Evolutionary conservation across 2,797 vertebrate species (phyloP).

Genomic region (Potorous gilbertii): DNA sequence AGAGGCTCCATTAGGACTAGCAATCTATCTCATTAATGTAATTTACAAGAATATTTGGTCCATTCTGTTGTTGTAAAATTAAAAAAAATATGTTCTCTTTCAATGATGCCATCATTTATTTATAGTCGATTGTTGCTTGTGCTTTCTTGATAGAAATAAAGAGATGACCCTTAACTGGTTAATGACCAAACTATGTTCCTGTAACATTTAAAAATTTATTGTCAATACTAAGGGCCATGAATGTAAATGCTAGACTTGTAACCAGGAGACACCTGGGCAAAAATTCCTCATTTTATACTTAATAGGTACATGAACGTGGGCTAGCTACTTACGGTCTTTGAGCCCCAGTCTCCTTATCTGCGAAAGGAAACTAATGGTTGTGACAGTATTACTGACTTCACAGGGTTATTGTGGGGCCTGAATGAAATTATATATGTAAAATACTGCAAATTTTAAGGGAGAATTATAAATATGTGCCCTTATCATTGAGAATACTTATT

Average conservation of each 20-base stretch:
- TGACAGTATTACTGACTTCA: background rate
- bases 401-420: background rate
- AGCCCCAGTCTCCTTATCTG: background rate
- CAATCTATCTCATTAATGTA: slow-evolving; percentile 86
- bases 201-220: slow-evolving; percentile 48
- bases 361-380: background rate
- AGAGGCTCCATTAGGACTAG: slow-evolving; percentile 83
- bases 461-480: background rate
- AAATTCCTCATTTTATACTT: background rate
- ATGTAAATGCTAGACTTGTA: background rate
- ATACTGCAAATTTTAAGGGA: background rate
- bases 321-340: background rate
- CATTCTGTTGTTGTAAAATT: slow-evolving; percentile 80
- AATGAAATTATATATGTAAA: background rate
- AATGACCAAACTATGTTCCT: slow-evolving; percentile 63
- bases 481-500: background rate
- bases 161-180: slow-evolving; percentile 53
- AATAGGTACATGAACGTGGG: background rate
- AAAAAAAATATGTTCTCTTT: slow-evolving; percentile 60
- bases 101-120: slow-evolving; percentile 70
- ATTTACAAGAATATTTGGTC: slow-evolving; percentile 83
- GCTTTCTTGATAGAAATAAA: slow-evolving; percentile 42
- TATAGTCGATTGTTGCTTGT: slow-evolving; percentile 74
- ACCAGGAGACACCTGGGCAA: background rate
- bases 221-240: background rate